Conservation (phyloP, 2,113 vertebrate species). For the Eupsittula cactorum region DNA sequence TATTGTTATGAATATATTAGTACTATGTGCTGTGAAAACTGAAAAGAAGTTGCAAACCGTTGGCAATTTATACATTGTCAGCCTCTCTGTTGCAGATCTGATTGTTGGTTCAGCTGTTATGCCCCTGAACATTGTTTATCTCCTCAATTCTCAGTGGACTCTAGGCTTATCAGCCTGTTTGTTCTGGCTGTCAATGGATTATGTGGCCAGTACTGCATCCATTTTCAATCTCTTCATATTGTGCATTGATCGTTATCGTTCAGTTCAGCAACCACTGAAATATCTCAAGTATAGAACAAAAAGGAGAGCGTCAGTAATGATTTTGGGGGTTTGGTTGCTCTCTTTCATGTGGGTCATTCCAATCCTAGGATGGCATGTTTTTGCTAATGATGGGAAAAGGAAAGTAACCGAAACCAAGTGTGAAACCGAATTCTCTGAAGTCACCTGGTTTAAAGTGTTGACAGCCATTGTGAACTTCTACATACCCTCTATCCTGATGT, state of each 20-base stretch:
- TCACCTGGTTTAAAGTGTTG: constrained; percentile 92
- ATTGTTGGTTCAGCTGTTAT: constrained; percentile 91
- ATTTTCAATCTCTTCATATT: constrained; percentile 93
- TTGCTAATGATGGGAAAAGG: constrained; percentile 62
- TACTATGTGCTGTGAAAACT: constrained; percentile 85
- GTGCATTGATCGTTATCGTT: constrained; percentile 92
- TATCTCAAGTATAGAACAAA: constrained; percentile 92
- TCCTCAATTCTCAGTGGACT: constrained; percentile 80
- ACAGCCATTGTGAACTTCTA: constrained; percentile 93
- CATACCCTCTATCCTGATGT: constrained; percentile 89
- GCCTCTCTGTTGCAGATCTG: constrained; percentile 90
- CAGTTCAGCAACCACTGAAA: constrained; percentile 86
- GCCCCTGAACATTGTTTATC: constrained; percentile 90
- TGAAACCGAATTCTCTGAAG: constrained; percentile 90
- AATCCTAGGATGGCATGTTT: constrained; percentile 88
- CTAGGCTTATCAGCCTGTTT: constrained; percentile 84
- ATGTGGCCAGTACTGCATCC: constrained; percentile 93
- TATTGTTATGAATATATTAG: constrained; percentile 89
- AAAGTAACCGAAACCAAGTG: constrained; percentile 67
- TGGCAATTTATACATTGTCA: constrained; percentile 94
- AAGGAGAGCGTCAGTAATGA: constrained; percentile 81
- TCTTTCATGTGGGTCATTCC: constrained; percentile 91
- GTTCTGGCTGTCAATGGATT: constrained; percentile 99
- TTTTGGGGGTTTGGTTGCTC: constrained; percentile 87
- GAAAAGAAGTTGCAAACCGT: constrained; percentile 93